These are phyloP conservation scores for Halcyon senegalensis DNA, from an alignment of 2,113 vertebrate species.

Conservation along the genomic window DNA sequence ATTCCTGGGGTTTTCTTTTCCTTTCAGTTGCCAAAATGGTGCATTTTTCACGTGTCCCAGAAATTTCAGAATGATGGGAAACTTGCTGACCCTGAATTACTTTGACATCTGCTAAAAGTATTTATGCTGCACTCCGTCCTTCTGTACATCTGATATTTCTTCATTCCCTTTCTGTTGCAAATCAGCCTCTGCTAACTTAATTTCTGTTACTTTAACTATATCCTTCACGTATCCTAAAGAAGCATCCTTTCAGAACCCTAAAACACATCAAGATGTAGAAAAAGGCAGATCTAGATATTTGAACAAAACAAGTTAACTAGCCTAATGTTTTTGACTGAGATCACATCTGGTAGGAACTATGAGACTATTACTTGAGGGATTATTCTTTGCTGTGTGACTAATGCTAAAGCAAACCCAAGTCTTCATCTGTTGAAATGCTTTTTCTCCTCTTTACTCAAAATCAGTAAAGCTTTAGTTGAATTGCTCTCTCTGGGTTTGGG, in stretches of 20 bases:
- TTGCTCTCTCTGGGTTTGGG: background rate
- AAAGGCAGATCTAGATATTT: background rate
- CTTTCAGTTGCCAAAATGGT: background rate
- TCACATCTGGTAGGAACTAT: background rate
- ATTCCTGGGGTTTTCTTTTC: background rate
- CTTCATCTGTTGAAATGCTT: background rate
- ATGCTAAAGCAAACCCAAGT: background rate
- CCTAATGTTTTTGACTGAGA: background rate
- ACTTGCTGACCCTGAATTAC: conserved; percentile 38
- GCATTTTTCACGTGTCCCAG: background rate
- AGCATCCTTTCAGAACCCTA: background rate
- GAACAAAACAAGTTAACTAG: background rate
- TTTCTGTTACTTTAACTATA: conserved; percentile 29
- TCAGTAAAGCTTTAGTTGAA: background rate
- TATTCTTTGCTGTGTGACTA: background rate
- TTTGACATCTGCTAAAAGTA: conserved; percentile 27
- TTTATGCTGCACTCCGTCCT: background rate
- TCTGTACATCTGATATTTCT: conserved; percentile 28
- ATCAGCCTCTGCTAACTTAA: conserved; percentile 14
- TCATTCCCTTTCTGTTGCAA: background rate
- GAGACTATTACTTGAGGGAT: background rate
- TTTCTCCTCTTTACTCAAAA: background rate
- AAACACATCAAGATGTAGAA: background rate
- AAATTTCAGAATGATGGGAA: conserved; percentile 10
- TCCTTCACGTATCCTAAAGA: background rate